These are phyloP conservation scores for Sphaeramia orbicularis DNA, from an alignment of 2,797 vertebrate genomes.

Conservation along the genomic window DNA sequence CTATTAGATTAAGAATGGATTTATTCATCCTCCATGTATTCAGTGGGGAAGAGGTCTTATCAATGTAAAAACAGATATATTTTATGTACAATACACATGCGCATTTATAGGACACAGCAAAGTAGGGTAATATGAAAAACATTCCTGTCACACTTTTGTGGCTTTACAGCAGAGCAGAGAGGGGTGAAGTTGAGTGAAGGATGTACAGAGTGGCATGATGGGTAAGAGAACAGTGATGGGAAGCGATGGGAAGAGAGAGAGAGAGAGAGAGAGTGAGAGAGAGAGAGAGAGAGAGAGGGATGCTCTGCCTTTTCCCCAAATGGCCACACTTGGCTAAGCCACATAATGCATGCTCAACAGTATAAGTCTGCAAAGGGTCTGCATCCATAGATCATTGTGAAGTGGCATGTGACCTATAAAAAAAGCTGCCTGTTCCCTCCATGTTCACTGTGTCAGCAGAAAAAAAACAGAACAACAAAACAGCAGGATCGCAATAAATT, in stretches of 20 bases:
- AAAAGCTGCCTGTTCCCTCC: constrained; percentile 63
- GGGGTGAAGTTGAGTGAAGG: constrained; percentile 28
- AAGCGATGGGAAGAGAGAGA: constrained; percentile 3
- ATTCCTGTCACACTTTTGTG: constrained; percentile 28
- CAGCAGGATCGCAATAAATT: constrained; percentile 71
- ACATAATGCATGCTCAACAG: constrained; percentile 83
- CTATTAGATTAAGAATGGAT: constrained; percentile 1
- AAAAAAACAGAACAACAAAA: constrained; percentile 79
- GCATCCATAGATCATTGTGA: constrained; percentile 84
- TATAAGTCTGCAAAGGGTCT: constrained; percentile 75
- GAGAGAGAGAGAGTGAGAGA: constrained; percentile 42
- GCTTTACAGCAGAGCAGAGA: constrained; percentile 20
- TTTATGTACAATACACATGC: too few species aligned
- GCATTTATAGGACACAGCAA: constrained; percentile 8
- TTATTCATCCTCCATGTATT: not conserved
- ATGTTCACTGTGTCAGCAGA: constrained; percentile 82
- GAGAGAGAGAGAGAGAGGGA: constrained; percentile 16
- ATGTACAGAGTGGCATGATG: constrained; percentile 18
- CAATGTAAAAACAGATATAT: not conserved
- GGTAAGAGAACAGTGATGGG: not conserved
- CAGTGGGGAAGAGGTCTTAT: not conserved
- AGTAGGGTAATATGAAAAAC: constrained; percentile 9
- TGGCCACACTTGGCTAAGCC: constrained; percentile 70
- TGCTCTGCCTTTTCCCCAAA: constrained; percentile 50
- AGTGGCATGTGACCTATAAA: constrained; percentile 86